These are phyloP conservation scores for Melanostoma mellinum DNA, from an alignment of 2,888 invertebrate genomes.

Conservation along the genomic window DNA sequence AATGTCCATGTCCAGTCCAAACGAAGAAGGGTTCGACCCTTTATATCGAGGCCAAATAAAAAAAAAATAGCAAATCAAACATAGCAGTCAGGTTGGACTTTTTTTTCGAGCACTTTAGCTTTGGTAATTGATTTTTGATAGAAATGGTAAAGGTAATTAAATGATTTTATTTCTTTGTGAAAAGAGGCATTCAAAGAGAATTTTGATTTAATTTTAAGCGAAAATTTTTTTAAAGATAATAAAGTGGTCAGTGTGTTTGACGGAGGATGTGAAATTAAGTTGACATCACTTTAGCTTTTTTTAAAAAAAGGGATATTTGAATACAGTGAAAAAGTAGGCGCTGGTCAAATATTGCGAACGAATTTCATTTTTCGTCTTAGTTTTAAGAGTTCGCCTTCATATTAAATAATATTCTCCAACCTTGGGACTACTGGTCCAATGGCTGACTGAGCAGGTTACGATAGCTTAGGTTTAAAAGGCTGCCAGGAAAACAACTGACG, in stretches of 20 bases:
- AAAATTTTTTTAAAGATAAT: not conserved
- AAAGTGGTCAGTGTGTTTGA: too few relatives aligned
- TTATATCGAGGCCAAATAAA: slow-evolving; percentile 31
- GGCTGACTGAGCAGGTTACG: too few relatives aligned
- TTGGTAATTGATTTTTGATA: slow-evolving; percentile 13
- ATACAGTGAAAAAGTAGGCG: too few relatives aligned
- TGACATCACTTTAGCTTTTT: too few relatives aligned
- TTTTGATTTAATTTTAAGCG: slow-evolving; percentile 1
- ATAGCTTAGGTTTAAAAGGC: too few relatives aligned
- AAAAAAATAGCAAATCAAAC: slow-evolving; percentile 10
- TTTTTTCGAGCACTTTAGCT: not conserved
- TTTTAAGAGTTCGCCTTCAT: too few relatives aligned
- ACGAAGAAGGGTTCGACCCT: slow-evolving; percentile 21
- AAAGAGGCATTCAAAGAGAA: not conserved
- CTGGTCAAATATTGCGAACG: too few relatives aligned
- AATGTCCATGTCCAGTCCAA: not conserved
- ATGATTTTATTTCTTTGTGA: not conserved
- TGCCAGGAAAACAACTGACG: too few relatives aligned
- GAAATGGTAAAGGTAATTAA: slow-evolving; percentile 18
- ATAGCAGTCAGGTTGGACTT: not conserved
- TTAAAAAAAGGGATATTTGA: slow-evolving; percentile 13
- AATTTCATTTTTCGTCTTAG: too few relatives aligned
- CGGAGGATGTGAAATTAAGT: too few relatives aligned
- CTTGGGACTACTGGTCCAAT: too few relatives aligned
- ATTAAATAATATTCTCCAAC: too few relatives aligned